A percentile compares a stretch with the other conserved stretches of the same genome.
phyloP scores from a whole-genome alignment of 2,113 vertebrate species.

The Calidris pygmaea region DNA sequence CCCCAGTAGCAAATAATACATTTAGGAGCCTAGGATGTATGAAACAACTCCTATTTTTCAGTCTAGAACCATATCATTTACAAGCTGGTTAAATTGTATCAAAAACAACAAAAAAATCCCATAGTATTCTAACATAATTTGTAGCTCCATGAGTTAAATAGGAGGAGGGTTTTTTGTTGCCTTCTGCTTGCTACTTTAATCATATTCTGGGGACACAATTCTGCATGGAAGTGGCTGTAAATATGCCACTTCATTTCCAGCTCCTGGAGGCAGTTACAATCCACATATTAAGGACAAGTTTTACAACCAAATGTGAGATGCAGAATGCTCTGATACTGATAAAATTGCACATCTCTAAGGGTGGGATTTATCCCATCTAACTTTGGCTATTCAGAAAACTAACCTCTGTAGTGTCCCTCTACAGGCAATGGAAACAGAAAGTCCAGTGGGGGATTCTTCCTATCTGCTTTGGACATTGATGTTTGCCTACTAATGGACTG shows the following conservation, averaged over 20 bases:
- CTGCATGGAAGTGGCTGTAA: not conserved
- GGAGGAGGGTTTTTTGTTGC: not conserved
- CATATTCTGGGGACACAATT: not conserved
- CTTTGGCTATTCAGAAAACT: not conserved
- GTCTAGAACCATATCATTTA: not conserved
- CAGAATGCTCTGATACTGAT: not conserved
- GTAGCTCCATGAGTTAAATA: not conserved
- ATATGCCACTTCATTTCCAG: not conserved
- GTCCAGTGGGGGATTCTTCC: not conserved
- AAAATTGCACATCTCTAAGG: not conserved
- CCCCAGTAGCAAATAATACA: not conserved
- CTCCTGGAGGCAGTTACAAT: not conserved
- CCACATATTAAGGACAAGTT: not conserved
- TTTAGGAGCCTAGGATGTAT: not conserved
- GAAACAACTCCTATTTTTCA: constrained; percentile 4
- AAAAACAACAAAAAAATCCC: not conserved
- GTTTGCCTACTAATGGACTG: not conserved
- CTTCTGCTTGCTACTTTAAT: constrained; percentile 6
- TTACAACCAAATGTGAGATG: not conserved
- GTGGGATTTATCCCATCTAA: not conserved
- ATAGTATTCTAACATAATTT: not conserved
- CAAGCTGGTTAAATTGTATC: not conserved
- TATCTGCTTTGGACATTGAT: not conserved
- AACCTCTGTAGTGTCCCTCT: not conserved
- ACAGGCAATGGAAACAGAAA: not conserved